phyloP scores from a whole-genome alignment of 2,797 vertebrate species.

The Pseudochromis fuscus region DNA sequence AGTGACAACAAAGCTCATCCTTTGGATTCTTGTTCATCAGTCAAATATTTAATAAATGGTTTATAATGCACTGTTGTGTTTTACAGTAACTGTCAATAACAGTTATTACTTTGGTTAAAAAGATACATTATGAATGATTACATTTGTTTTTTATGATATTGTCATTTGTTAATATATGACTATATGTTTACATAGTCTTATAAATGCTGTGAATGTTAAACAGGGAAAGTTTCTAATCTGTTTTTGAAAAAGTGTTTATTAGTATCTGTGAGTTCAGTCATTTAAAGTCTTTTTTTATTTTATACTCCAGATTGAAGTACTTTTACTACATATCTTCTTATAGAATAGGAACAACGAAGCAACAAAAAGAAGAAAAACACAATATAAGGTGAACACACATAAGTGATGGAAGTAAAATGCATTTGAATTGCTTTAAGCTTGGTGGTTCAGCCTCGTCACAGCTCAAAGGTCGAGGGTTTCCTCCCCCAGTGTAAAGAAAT shows the following conservation, averaged over 20 bases:
- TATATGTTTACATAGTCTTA: background rate
- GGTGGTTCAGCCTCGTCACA: background rate
- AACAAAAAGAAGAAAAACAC: background rate
- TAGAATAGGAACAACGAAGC: background rate
- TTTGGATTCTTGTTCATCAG: no score
- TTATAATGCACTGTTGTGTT: background rate
- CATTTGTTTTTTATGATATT: background rate
- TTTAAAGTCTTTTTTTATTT: background rate
- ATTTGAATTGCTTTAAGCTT: background rate
- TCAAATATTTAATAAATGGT: background rate
- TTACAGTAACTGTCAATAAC: background rate
- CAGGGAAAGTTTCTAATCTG: background rate
- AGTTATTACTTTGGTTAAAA: background rate
- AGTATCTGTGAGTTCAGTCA: background rate
- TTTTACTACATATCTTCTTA: background rate
- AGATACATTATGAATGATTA: background rate
- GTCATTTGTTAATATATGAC: background rate
- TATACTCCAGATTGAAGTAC: background rate
- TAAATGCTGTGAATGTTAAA: background rate
- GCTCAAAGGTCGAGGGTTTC: slow-evolving; percentile 1
- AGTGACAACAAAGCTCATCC: no score
- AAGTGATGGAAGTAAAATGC: background rate
- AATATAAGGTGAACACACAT: background rate
- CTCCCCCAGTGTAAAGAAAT: background rate
- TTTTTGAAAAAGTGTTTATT: background rate